phyloP scores from a whole-genome alignment of 2,888 invertebrate genomes.

The Amphimallon solstitiale region DNA sequence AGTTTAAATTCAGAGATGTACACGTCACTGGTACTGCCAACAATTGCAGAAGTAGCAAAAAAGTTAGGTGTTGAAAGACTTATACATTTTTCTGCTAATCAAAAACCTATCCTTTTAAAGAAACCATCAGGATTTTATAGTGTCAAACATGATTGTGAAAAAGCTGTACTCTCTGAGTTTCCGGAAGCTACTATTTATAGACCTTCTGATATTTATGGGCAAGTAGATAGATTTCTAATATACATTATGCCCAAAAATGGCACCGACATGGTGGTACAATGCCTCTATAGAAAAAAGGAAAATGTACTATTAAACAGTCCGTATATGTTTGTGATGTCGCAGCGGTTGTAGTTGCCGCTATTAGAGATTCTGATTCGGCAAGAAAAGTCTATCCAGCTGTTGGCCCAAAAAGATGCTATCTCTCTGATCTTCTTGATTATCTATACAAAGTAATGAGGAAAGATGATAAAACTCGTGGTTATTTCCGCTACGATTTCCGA shows the following conservation, averaged over 20 bases:
- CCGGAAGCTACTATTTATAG: constrained; percentile 94
- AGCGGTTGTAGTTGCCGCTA: constrained; percentile 83
- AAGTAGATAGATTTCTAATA: constrained; percentile 86
- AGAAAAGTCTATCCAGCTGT: constrained; percentile 89
- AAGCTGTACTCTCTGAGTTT: constrained; percentile 90
- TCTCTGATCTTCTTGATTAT: constrained; percentile 86
- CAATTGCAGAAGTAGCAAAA: constrained; percentile 79
- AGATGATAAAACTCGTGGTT: constrained; percentile 73
- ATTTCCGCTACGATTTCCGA: constrained; percentile 76
- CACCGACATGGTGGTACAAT: constrained; percentile 72
- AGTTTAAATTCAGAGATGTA: constrained; percentile 86
- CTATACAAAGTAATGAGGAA: constrained; percentile 81
- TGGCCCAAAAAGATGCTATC: constrained; percentile 84
- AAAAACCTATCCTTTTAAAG: constrained; percentile 72
- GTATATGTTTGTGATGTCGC: constrained; percentile 90
- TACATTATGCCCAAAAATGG: constrained; percentile 71
- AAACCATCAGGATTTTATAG: constrained; percentile 82
- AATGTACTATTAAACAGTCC: constrained; percentile 89
- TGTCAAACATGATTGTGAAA: constrained; percentile 86
- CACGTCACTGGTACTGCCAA: constrained; percentile 87
- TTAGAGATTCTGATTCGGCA: constrained; percentile 77
- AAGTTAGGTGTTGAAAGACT: constrained; percentile 89
- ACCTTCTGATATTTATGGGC: constrained; percentile 93
- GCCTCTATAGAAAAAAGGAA: constrained; percentile 87
- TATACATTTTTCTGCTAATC: constrained; percentile 89